Conservation (phyloP, 2,888 invertebrate species). For the Polymixis lichenea region DNA sequence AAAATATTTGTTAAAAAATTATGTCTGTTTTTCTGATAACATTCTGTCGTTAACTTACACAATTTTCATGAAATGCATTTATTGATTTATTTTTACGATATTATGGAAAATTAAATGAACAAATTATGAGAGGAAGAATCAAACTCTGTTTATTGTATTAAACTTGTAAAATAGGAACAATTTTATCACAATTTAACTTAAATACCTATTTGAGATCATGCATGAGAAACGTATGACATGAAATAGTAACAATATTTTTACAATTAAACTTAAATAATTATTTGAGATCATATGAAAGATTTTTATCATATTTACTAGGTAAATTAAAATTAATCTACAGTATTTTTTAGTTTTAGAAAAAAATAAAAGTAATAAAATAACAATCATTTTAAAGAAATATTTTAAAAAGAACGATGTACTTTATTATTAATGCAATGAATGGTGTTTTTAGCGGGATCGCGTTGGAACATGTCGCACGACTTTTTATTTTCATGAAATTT, state of each 20-base stretch:
- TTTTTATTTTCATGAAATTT: too few relatives aligned
- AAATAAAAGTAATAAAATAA: conserved; percentile 1
- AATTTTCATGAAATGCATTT: not conserved
- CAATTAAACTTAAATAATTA: too few relatives aligned
- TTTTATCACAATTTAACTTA: not conserved
- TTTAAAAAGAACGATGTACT: not conserved
- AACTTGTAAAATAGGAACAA: not conserved
- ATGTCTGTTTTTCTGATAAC: not conserved
- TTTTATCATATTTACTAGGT: too few relatives aligned
- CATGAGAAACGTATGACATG: too few relatives aligned
- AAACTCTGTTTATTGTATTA: not conserved
- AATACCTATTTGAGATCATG: not conserved
- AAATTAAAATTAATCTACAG: not conserved
- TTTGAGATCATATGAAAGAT: too few relatives aligned
- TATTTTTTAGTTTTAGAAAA: not conserved
- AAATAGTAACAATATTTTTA: not conserved
- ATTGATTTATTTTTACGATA: not conserved
- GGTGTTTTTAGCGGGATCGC: too few relatives aligned
- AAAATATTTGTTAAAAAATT: not conserved
- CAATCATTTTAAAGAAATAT: conserved; percentile 10
- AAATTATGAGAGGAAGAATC: not conserved
- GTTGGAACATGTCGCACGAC: too few relatives aligned
- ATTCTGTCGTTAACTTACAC: not conserved
- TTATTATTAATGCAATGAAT: too few relatives aligned
- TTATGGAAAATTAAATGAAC: not conserved